phyloP scores from a whole-genome alignment of 1,140 invertebrate genomes.

The Matsumurasca onukii region DNA sequence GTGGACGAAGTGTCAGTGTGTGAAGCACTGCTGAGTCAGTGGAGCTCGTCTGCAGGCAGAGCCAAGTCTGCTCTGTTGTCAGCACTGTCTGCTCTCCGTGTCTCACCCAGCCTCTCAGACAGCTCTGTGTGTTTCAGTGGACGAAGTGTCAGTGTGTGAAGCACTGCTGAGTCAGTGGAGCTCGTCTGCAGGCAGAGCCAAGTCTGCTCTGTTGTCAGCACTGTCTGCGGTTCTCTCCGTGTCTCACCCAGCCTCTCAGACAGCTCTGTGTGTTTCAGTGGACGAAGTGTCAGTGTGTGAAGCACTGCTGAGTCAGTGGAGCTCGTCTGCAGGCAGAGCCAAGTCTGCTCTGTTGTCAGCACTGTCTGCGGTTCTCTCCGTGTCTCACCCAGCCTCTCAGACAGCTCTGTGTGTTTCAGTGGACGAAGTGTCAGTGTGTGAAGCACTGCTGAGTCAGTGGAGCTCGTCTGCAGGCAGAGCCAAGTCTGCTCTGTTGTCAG shows the following conservation, averaged over 20 bases:
- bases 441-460: slow-evolving; percentile 10
- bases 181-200: neutral
- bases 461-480: neutral
- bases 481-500: slow-evolving; percentile 44
- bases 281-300: neutral
- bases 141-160: slow-evolving; percentile 1
- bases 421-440: neutral
- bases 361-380: slow-evolving; percentile 49
- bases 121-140: slow-evolving; percentile 29
- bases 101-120: slow-evolving; percentile 23
- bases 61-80: slow-evolving; percentile 43
- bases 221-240: slow-evolving; percentile 49
- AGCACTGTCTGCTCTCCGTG: slow-evolving; percentile 51
- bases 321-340: neutral
- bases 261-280: slow-evolving; percentile 29
- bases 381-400: slow-evolving; percentile 25
- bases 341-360: slow-evolving; percentile 46
- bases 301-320: slow-evolving; percentile 3
- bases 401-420: slow-evolving; percentile 30
- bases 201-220: slow-evolving; percentile 46
- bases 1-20: neutral
- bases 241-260: slow-evolving; percentile 26
- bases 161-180: slow-evolving; percentile 2
- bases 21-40: neutral
- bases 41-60: neutral